Base-by-base conservation (phyloP, 1,140 invertebrate species). In the Pectinophora gossypiella region DNA sequence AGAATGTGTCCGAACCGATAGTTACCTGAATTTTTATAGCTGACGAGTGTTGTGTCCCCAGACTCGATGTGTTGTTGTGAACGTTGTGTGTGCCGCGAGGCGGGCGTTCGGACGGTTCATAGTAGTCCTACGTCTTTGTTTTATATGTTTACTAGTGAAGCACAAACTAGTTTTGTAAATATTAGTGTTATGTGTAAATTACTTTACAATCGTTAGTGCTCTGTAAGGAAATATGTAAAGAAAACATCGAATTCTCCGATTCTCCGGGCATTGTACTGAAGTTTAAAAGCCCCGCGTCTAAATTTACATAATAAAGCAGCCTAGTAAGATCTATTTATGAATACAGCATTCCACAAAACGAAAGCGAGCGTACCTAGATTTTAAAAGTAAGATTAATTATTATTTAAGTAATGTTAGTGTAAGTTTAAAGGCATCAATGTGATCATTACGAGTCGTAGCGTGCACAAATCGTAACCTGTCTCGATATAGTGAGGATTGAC, bases 121-220 rank as follows among this genome's bases (percentile, higher is more conserved):
- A 43, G 48, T 51, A 20, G 12, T 9, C 19, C 42, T 38, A 38
- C 13, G 36, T 38, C 38, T 68, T 67, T 63, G 61, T 59, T 71
- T 65, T 68, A 56, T 70, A 73, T 66, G 61, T 77, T 67, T 56
- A 80, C 71, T 80, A 78, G 80, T 83, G 71, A 81, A 76, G 81
- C 83, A 87, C 83, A 85, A 85, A 87, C 73, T 86, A 83, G 80
- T 72, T 71, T 44, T 87, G 83, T 87, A 87, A 45, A 87, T 87
- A 87, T 74, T 87, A 87, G 81, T 68, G 56, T 76, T 81, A 84
- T 64, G 62, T 87, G 81, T 87, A 87, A 76, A 85, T 76, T 84
- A 71, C 64, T 58, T 65, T 69, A 73, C 40, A 21, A 53, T 66
- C 55, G 20, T 72, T 79, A 85, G 72, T 61, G 64, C 73, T 66